phyloP scores from a whole-genome alignment of 2,797 vertebrate genomes.

The Sebastes cheni region DNA sequence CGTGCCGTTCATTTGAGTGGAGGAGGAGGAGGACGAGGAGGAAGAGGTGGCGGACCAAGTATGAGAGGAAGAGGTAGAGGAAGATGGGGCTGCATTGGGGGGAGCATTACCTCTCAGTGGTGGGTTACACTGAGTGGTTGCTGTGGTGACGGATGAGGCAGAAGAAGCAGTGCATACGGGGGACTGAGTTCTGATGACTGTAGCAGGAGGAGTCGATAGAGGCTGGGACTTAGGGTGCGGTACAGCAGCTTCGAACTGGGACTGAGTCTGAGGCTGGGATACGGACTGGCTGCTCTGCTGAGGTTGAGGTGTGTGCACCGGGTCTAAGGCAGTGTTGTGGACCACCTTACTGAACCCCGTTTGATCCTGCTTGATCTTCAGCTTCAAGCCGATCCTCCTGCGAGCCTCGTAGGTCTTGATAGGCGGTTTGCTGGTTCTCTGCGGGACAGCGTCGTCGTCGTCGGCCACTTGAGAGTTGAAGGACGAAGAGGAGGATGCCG shows the following conservation, averaged over 20 bases:
- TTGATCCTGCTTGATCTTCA: slow-evolving; percentile 96
- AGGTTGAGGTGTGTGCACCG: slow-evolving; percentile 85
- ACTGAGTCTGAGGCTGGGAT: slow-evolving; percentile 71
- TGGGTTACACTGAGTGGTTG: slow-evolving; percentile 64
- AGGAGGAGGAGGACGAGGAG: slow-evolving; percentile 43
- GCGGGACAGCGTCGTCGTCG: slow-evolving; percentile 88
- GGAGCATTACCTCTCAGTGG: slow-evolving; percentile 34
- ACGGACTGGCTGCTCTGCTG: slow-evolving; percentile 72
- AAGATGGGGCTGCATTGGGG: slow-evolving; percentile 47
- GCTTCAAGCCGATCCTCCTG: slow-evolving; percentile 91
- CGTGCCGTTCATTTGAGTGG: slow-evolving; percentile 88
- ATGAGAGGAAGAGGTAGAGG: slow-evolving; percentile 64
- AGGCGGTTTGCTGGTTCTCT: slow-evolving; percentile 89
- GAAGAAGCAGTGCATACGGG: slow-evolving; percentile 65
- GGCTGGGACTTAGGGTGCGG: slow-evolving; percentile 70
- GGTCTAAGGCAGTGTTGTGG: slow-evolving; percentile 95
- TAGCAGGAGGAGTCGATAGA: slow-evolving; percentile 39
- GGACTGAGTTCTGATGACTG: slow-evolving; percentile 80
- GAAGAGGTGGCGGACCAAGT: slow-evolving; percentile 60
- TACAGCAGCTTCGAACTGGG: slow-evolving; percentile 53
- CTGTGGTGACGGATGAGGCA: slow-evolving; percentile 55
- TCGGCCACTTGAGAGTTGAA: slow-evolving; percentile 72
- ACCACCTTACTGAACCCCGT: slow-evolving; percentile 94
- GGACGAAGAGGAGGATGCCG: slow-evolving; percentile 51
- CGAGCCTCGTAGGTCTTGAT: slow-evolving; percentile 97